Evolutionary conservation across 2,113 vertebrate genomes (phyloP), one percentile per base, ranked within the genome.

Genomic region (Capreolus pygargus): DNA sequence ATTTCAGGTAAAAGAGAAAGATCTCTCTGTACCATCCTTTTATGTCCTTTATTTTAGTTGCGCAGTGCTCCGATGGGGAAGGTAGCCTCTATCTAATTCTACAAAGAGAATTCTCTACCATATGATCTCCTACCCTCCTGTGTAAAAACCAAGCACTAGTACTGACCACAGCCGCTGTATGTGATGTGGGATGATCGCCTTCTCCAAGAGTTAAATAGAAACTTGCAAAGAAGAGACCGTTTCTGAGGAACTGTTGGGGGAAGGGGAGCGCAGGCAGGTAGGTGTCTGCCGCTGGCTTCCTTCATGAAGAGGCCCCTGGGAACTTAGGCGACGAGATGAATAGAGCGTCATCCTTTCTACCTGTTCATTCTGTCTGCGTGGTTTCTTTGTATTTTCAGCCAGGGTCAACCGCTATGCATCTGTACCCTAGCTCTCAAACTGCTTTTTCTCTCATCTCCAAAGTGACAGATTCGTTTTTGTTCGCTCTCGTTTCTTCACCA

Each of bases 201-300:
- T 89, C 82, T 79, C 52, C 6, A 2, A 5, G 86, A 92, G 52
- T 96, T 88, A 90, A 89, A 97, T 9, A 89, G 94, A 86, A 89
- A 94, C 78, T 83, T 83, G 58, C 54, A 39, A 91, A 70, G 36
- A 94, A 91, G 52, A 92, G 33, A 43, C 39, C 45, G 57, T 94
- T 92, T 86, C 47, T 25, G 92, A 94, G 50, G 78, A 81, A 60
- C 67, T 19, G 9, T 3, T 43, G 83, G 58, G 33, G 79, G 43
- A 58, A 52, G 58, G 43, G 21, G 14, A 50, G 45, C 3, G 15
- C 61, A 81, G 64, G 33, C 14, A 8, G 61, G 74, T 11, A 94
- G 95, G 67, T 86, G 84, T 64, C 30, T 85, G 45, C 3, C 33
- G 54, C 30, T 54, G 16, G 92, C 67, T 47, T 89, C 30, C n/a